Base-by-base conservation (phyloP, 2,888 invertebrate species). In the Parnassius glacialis region DNA sequence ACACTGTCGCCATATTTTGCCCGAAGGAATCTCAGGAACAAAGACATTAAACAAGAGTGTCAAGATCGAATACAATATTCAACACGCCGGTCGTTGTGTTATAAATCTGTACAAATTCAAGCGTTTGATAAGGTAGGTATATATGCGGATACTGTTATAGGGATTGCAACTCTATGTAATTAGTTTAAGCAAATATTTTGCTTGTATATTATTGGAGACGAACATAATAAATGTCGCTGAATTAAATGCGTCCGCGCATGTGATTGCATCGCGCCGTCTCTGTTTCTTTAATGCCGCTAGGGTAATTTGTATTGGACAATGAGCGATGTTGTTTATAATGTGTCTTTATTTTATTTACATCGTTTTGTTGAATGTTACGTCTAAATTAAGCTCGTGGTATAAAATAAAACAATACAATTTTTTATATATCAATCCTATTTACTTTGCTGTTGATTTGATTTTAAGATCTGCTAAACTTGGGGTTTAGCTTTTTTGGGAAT, bases 41-140 rank as follows among this genome's bases (percentile, higher is more conserved):
- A 84, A 88, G 88, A 88, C 89, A 86, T 87, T 86, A 86, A 82
- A 81, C 82, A 80, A 71, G 73, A 75, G 74, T 78, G 83, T 86
- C 84, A 79, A 74, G 81, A 80, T 79, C 75, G 79, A 84, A 80
- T 81, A 85, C 86, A 84, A 84, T 86, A 85, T 87, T 85, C 83
- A 81, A 80, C 80, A 81, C 84, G 81, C 83, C 81, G 78, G 81
- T 77, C 75, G 75, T 68, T 74, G 80, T 80, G 78, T 75, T 84
- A 84, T 87, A 87, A 87, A 88, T 87, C 79, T 84, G 76, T 70
- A 68, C 64, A 70, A 67, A 66, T 57, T 53, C 43, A 64, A 34
- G 52, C 50, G 52, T 48, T 44, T 57, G 57, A 67, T 70, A 70
- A 61, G 61, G 45, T 68, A 61, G 61, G 45, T 68, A 55, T 70